Evolutionary conservation across 2,888 invertebrate species (phyloP), one percentile per base, ranked within the genome.

Genomic region (Drosophila eohydei): DNA sequence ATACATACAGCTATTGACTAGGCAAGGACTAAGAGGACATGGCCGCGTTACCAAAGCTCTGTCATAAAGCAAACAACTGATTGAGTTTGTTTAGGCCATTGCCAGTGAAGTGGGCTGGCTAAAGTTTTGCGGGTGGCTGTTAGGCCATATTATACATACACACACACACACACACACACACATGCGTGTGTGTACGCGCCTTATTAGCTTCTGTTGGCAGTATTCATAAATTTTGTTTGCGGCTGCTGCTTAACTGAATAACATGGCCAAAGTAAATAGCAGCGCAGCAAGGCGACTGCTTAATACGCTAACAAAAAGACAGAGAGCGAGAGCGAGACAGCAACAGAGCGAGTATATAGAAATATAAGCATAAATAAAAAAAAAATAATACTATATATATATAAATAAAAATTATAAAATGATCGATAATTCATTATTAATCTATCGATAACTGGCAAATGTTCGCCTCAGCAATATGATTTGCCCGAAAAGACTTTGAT

Each of bases 51-150:
- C 57, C 75, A 77, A 73, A 77, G 76, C 76, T 77, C 71, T 73
- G 72, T 73, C 71, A 80, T 82, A 75, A 81, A 69, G 78, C 83
- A 81, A 82, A 78, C 78, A 82, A 80, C 75, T 81, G 81, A 82
- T 81, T 82, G 83, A 81, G 81, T 80, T 80, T 78, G 78, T 80
- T 81, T 78, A 81, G 79, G 78, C 78, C 74, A 71, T 74, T 74
- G 71, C 75, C 74, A 74, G 63, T 54, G 66, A 51, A 64, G 52
- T 46, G 67, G 63, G 61, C 55, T 59, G 16, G 55, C 43, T 6
- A 14, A 16, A 4, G 67, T 12, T 26, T 41, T 40, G 67, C 38
- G 16, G 57, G 62, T 34, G 58, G 40, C 12, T 43, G 46, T 48
- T 40, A 57, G 21, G 11, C 21, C 50, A 12, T 11, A 16, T 14